Evolutionary conservation across 35 echinoderm and acorn worm species (phyloP), one percentile per base, ranked within the genome.

Genomic region (Ophiothrix spiculata): DNA sequence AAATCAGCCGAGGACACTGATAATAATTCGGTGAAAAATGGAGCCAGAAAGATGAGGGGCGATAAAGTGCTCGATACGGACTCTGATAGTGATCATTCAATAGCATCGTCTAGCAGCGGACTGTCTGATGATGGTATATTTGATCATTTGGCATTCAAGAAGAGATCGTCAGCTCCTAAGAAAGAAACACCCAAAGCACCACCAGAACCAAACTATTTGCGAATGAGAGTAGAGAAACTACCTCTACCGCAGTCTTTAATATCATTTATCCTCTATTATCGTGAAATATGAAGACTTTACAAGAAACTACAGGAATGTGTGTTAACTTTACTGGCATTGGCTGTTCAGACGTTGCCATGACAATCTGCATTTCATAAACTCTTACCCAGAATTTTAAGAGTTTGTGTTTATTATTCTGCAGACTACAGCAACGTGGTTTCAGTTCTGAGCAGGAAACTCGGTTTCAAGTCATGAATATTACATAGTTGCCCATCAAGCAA

Each of bases 121-220:
- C 56, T 93, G 28, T 90, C 91, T 4, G 91, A 93, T 31, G 94
- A 97, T 38, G 77, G 83, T 23, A 93, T 97, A 40, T 93, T 90
- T 37, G 91, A 93, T 37, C 83, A 92, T 45, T 85, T 90, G 15
- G 83, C 92, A 40, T 63, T 69, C 1, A 88, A 92, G 39, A 88
- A 81, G 86, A 77, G 77, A 0, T 35, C 35, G 6, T 32, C 39
- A 1, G 76, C 38, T 31, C 73, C 60, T 34, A 89, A 86, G 63
- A 81, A 86, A 73, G 77, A 54, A 45, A 75, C 81, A 10, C 64
- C 84, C 2, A 80, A 37, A 82, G 31, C 79, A 34, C 69, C 84
- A 8, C 69, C 84, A 1, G 75, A 75, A 56, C 93, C 86, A 63
- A 99, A 89, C 84, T 87, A 94, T 69, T 45, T 99, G n/a, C 56